Evolutionary conservation across 2,888 invertebrate genomes (phyloP).

Genomic region (Taphrorychus bicolor): DNA sequence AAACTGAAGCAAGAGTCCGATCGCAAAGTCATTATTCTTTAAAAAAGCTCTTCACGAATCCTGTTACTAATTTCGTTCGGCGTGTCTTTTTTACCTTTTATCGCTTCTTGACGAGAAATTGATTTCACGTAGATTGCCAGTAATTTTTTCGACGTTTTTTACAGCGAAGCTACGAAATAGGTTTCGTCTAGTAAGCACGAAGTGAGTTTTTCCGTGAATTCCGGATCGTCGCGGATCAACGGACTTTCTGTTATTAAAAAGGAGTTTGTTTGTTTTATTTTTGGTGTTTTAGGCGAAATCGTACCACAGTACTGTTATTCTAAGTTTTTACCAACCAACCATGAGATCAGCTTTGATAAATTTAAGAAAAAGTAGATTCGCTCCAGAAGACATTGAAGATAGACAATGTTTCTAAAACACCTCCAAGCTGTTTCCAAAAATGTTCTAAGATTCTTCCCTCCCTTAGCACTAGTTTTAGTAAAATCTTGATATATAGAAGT

Average conservation of each 20-base stretch:
- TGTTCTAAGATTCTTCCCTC: no score
- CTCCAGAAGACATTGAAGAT: no score
- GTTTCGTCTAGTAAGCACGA: slow-evolving; percentile 20
- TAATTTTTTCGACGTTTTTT: slow-evolving; percentile 21
- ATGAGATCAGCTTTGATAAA: no score
- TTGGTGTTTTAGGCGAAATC: no score
- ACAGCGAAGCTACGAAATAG: slow-evolving; percentile 15
- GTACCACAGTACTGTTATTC: background rate
- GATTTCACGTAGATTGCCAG: slow-evolving; percentile 34
- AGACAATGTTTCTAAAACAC: no score
- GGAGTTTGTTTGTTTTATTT: background rate
- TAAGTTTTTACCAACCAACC: background rate
- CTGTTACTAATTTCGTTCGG: slow-evolving; percentile 38
- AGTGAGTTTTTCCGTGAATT: slow-evolving; percentile 11
- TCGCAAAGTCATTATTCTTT: slow-evolving; percentile 33
- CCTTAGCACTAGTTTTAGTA: no score
- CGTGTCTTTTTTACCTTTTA: slow-evolving; percentile 35
- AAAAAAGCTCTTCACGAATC: slow-evolving; percentile 35
- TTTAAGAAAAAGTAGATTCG: no score
- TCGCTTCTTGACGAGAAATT: slow-evolving; percentile 35
- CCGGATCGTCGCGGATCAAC: background rate
- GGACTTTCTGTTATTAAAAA: slow-evolving; percentile 1
- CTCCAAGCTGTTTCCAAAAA: no score
- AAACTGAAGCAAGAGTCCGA: slow-evolving; percentile 25
- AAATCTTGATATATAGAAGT: no score